These are phyloP conservation scores for Akabosia matsudoensis DNA, from an alignment of 1,140 invertebrate species.

Conservation along the genomic window DNA sequence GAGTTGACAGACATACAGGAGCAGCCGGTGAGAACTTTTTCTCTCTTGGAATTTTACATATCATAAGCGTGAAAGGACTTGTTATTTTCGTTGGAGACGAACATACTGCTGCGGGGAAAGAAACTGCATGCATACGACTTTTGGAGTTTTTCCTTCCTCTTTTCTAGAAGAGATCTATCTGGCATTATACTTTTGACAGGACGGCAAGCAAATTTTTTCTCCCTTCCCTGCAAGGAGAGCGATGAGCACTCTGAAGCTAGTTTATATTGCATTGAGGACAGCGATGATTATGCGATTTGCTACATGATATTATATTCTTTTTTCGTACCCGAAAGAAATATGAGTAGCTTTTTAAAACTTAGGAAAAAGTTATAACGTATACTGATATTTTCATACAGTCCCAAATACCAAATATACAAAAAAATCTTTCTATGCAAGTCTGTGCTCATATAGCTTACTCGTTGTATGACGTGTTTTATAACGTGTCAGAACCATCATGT, in stretches of 20 bases:
- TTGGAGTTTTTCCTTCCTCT: no score
- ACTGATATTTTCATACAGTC: not conserved
- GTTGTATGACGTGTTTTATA: not conserved
- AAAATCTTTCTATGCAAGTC: not conserved
- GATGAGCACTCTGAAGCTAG: not conserved
- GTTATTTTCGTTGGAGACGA: no score
- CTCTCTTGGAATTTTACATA: not conserved
- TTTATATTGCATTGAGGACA: not conserved
- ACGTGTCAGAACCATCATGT: slow-evolving; percentile 12
- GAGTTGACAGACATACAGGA: slow-evolving; percentile 33
- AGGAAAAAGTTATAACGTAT: no score
- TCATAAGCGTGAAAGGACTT: not conserved
- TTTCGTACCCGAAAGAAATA: not conserved
- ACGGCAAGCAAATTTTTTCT: not conserved
- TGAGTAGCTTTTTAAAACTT: no score
- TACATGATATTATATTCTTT: slow-evolving; percentile 3
- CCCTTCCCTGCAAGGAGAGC: not conserved
- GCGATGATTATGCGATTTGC: slow-evolving; percentile 7
- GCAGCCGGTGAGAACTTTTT: slow-evolving; percentile 11
- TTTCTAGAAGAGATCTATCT: not conserved
- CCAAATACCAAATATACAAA: not conserved
- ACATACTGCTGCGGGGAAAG: no score
- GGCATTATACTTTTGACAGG: slow-evolving; percentile 10
- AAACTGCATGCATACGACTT: no score
- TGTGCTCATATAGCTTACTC: not conserved